A percentile compares a stretch with the other conserved stretches of the same genome.
These are phyloP conservation scores for Dryomyza anilis DNA, from an alignment of 2,888 invertebrate genomes.

Conservation along the genomic window DNA sequence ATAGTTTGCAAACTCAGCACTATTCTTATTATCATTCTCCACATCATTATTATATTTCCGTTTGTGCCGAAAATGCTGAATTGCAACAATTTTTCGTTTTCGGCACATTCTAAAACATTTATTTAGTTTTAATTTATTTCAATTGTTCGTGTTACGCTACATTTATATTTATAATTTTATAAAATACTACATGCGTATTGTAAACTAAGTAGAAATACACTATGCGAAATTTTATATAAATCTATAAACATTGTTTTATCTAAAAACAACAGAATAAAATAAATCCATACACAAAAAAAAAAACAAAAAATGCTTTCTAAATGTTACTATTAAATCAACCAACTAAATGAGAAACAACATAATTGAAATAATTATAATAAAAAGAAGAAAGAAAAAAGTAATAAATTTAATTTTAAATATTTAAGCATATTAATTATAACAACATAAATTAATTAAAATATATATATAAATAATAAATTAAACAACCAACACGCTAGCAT, in stretches of 20 bases:
- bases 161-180: not conserved
- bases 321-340: constrained; percentile 40
- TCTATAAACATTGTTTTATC: constrained; percentile 27
- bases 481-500: not conserved
- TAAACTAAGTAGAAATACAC: constrained; percentile 3
- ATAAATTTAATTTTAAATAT: constrained; percentile 23
- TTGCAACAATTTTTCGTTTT: constrained; percentile 12
- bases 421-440: constrained; percentile 11
- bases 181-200: not conserved
- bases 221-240: constrained; percentile 20
- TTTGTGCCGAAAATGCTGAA: constrained; percentile 8
- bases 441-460: constrained; percentile 4
- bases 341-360: constrained; percentile 14
- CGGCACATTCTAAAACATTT: constrained; percentile 4
- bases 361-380: constrained; percentile 10
- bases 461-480: not conserved
- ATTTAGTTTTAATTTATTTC: constrained; percentile 8
- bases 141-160: not conserved
- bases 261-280: too few relatives aligned
- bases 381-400: constrained; percentile 23
- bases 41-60: constrained; percentile 10
- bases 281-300: constrained; percentile 18
- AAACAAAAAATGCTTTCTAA: constrained; percentile 44
- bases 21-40: too few relatives aligned
- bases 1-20: not conserved